Percentiles rank a stretch among this genome's conserved stretches.
These are phyloP conservation scores for Erythrolamprus reginae DNA, from an alignment of 2,113 vertebrate genomes.

Conservation along the genomic window DNA sequence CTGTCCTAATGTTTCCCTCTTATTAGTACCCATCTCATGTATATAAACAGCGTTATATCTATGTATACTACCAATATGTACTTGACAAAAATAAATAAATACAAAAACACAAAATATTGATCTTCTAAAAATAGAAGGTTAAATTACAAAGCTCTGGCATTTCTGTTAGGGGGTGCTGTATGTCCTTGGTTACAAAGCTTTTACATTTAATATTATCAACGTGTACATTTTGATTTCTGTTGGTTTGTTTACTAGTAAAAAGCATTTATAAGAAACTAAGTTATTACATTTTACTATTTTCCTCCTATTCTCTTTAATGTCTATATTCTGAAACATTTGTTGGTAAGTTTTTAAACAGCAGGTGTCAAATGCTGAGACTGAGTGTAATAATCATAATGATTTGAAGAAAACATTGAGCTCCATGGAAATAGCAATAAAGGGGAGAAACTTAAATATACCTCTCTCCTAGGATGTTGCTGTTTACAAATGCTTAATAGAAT, in stretches of 20 bases:
- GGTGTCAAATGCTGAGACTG: slow-evolving; percentile 44
- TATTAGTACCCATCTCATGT: too few species aligned
- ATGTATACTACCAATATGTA: too few species aligned
- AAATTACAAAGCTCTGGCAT: background rate
- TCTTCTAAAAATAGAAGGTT: background rate
- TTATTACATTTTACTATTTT: slow-evolving; percentile 23
- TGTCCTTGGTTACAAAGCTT: background rate
- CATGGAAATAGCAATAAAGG: slow-evolving; percentile 23
- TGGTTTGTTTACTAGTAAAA: background rate
- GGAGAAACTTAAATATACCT: slow-evolving; percentile 23
- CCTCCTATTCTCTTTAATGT: slow-evolving; percentile 35
- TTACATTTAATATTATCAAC: slow-evolving; percentile 15
- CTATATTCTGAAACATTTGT: slow-evolving; percentile 44
- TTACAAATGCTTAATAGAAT: slow-evolving; percentile 52
- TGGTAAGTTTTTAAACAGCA: slow-evolving; percentile 55
- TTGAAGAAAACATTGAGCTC: slow-evolving; percentile 43
- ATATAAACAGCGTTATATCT: too few species aligned
- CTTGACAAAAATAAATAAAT: too few species aligned
- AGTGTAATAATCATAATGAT: slow-evolving; percentile 55
- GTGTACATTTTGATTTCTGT: background rate
- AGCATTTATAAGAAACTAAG: background rate
- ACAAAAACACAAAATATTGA: too few species aligned
- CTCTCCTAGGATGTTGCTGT: slow-evolving; percentile 30
- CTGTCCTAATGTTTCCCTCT: too few species aligned
- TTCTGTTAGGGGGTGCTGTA: background rate